These are phyloP conservation scores for Fulmarus glacialis DNA, from an alignment of 2,113 vertebrate genomes.

Conservation along the genomic window DNA sequence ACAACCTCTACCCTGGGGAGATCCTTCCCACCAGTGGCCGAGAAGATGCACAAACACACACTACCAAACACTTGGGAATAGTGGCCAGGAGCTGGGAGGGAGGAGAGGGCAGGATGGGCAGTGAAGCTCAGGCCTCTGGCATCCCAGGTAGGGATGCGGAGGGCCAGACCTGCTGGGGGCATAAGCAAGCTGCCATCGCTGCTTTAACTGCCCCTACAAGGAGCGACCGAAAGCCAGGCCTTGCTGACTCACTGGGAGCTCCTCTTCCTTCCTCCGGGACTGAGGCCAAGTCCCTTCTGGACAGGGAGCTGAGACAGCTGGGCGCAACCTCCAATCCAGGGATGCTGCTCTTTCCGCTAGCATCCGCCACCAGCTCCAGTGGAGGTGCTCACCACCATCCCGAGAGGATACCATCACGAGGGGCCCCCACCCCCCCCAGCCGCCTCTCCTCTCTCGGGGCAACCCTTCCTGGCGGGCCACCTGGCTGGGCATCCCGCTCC, in stretches of 20 bases:
- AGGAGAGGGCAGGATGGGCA: background rate
- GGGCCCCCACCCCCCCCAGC: background rate
- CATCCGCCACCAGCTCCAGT: rapidly evolving
- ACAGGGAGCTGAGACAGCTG: background rate
- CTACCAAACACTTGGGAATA: background rate
- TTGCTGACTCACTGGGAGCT: background rate
- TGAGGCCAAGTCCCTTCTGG: background rate
- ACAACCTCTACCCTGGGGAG: background rate
- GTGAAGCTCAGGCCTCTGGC: rapidly evolving
- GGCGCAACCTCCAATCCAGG: background rate
- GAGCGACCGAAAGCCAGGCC: rapidly evolving
- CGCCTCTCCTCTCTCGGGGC: rapidly evolving
- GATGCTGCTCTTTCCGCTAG: background rate
- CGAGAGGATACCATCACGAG: background rate
- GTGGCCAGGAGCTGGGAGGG: background rate
- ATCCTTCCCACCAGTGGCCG: background rate
- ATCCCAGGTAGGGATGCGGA: background rate
- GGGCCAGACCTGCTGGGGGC: rapidly evolving
- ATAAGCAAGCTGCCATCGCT: background rate
- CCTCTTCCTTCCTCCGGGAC: background rate
- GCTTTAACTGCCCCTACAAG: background rate
- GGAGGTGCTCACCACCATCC: background rate
- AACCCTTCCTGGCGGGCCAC: background rate
- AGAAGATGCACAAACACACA: background rate
- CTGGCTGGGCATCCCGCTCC: rapidly evolving